These are phyloP conservation scores for Danio kyathit DNA, from an alignment of 2,797 vertebrate species.

Conservation along the genomic window DNA sequence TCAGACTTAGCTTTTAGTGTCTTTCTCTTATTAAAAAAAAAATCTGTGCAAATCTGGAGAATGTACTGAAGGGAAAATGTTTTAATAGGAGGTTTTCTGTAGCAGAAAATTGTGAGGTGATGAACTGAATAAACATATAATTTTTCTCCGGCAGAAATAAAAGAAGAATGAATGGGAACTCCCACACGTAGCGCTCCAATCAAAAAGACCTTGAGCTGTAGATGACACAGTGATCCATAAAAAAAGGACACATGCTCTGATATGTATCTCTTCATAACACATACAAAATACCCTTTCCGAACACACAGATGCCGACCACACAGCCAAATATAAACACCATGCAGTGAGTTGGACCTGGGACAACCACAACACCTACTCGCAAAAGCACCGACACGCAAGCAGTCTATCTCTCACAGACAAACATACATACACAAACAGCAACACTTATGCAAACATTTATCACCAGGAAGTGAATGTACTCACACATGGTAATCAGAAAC, in stretches of 20 bases:
- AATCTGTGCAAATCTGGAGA: background rate
- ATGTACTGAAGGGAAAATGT: conserved; percentile 4
- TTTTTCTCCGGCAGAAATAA: conserved; percentile 55
- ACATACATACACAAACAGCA: conserved; percentile 43
- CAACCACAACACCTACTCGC: conserved; percentile 38
- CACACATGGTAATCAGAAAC: conserved; percentile 15
- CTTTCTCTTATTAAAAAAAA: conserved; percentile 9
- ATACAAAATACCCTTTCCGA: conserved; percentile 9
- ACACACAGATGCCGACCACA: conserved; percentile 41
- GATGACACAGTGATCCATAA: conserved; percentile 28
- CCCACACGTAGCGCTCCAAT: conserved; percentile 46
- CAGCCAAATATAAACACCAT: conserved; percentile 37
- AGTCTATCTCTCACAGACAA: conserved; percentile 13
- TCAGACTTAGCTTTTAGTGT: background rate
- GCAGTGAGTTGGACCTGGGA: conserved; percentile 34
- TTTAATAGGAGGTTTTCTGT: conserved; percentile 9
- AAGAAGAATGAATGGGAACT: conserved; percentile 36
- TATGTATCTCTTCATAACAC: conserved; percentile 26
- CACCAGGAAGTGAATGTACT: conserved; percentile 2
- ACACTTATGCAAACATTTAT: conserved; percentile 19
- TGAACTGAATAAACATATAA: conserved; percentile 62
- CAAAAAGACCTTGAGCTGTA: conserved; percentile 43
- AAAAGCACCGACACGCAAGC: conserved; percentile 10
- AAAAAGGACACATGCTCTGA: conserved; percentile 30
- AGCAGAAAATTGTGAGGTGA: conserved; percentile 51